Conservation (phyloP, 2,797 vertebrate species). For the Acomys russatus region DNA sequence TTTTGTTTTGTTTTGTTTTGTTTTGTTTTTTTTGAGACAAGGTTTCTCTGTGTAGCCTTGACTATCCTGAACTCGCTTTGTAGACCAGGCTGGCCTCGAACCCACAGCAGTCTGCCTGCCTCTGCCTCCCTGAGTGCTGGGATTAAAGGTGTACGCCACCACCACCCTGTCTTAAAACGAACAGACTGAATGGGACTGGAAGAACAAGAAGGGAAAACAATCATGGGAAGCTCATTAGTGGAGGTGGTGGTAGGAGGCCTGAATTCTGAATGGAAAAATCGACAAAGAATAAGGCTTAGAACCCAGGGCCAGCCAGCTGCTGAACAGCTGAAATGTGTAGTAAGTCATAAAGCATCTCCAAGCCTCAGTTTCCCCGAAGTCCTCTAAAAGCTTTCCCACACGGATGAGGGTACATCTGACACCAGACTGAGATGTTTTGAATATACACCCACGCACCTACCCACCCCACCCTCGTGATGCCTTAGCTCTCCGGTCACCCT, state of each 20-base stretch:
- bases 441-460: no score
- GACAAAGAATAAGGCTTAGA: background rate
- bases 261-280: no score
- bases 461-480: background rate
- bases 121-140: no score
- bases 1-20: no score
- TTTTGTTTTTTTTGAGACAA: no score
- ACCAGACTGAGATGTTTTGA: background rate
- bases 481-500: background rate
- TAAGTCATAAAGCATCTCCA: no score
- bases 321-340: background rate
- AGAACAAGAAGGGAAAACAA: background rate
- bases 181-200: no score
- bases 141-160: no score
- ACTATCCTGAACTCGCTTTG: no score
- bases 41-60: no score
- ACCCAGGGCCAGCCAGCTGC: background rate
- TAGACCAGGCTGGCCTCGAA: no score
- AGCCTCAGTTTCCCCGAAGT: background rate
- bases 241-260: background rate
- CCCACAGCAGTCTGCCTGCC: no score
- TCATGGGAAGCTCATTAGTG: background rate
- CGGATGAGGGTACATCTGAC: background rate
- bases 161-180: background rate
- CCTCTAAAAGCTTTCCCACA: rapidly evolving